A percentile compares a stretch with the other conserved stretches of the same genome.
Evolutionary conservation across 1,140 invertebrate genomes (phyloP).

Genomic region (Achatina immaculata): DNA sequence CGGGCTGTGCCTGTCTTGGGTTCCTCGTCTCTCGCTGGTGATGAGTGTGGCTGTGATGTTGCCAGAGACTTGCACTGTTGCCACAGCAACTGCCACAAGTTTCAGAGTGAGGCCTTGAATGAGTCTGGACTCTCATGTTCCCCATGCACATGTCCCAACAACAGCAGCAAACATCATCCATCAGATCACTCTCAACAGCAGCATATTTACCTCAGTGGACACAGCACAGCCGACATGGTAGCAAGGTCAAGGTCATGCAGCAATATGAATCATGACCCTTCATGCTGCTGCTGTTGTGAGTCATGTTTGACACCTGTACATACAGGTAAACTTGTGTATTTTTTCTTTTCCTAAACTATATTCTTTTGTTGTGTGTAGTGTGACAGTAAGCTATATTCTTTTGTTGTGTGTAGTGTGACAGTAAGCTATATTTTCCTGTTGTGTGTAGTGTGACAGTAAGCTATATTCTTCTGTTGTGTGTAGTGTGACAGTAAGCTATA

Average conservation of each 20-base stretch:
- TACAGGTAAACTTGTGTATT: not conserved
- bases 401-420: not conserved
- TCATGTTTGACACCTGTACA: not conserved
- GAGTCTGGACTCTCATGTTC: not conserved
- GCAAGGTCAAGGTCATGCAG: not conserved
- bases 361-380: not conserved
- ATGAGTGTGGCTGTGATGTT: not conserved
- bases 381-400: not conserved
- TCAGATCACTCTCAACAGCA: not conserved
- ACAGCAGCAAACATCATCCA: not conserved
- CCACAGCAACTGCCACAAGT: not conserved
- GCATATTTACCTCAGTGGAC: not conserved
- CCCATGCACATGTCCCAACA: not conserved
- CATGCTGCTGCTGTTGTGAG: not conserved
- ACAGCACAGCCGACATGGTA: not conserved
- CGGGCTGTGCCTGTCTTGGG: no score
- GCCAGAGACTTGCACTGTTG: not conserved
- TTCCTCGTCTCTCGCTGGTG: not conserved
- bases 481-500: not conserved
- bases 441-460: not conserved
- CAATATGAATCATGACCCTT: not conserved
- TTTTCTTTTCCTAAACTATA: not conserved
- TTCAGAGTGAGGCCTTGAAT: not conserved
- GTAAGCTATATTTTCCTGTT: not conserved
- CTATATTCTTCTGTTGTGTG: not conserved